Evolutionary conservation across 2,888 invertebrate species (phyloP).

Genomic region (Heliconius ismenius): DNA sequence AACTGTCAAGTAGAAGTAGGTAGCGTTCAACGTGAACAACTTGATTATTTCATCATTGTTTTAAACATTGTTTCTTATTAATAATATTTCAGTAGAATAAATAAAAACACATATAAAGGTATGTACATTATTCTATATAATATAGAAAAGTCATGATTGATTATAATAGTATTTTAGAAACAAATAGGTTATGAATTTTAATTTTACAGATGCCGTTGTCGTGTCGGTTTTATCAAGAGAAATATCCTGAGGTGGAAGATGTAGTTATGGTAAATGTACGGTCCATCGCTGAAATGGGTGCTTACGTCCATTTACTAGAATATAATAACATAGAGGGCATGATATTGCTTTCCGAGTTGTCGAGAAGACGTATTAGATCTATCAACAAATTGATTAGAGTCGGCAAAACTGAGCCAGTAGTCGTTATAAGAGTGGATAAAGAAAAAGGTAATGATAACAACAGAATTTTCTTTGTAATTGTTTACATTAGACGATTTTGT

Average conservation of each 20-base stretch:
- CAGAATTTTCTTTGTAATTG: neutral
- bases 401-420: slow-evolving; percentile 99
- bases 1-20: neutral
- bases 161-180: slow-evolving; percentile 34
- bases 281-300: slow-evolving; percentile 99
- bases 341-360: slow-evolving; percentile 98
- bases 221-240: slow-evolving; percentile 98
- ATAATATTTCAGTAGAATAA: slow-evolving; percentile 17
- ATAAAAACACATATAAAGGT: slow-evolving; percentile 36
- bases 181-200: slow-evolving; percentile 64
- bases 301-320: slow-evolving; percentile 98
- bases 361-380: slow-evolving; percentile 98
- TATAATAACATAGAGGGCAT: slow-evolving; percentile 99
- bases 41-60: slow-evolving; percentile 67
- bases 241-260: slow-evolving; percentile 99
- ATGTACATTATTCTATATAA: slow-evolving; percentile 12
- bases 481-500: neutral
- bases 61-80: slow-evolving; percentile 26
- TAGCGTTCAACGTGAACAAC: slow-evolving; percentile 74
- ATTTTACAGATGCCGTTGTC: slow-evolving; percentile 89
- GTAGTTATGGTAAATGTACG: slow-evolving; percentile 99
- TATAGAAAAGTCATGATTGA: neutral
- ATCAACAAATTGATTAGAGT: slow-evolving; percentile 99
- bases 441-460: slow-evolving; percentile 89
- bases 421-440: slow-evolving; percentile 99